Base-by-base conservation (phyloP, 1,140 invertebrate species). In the Palaemon carinicauda region DNA sequence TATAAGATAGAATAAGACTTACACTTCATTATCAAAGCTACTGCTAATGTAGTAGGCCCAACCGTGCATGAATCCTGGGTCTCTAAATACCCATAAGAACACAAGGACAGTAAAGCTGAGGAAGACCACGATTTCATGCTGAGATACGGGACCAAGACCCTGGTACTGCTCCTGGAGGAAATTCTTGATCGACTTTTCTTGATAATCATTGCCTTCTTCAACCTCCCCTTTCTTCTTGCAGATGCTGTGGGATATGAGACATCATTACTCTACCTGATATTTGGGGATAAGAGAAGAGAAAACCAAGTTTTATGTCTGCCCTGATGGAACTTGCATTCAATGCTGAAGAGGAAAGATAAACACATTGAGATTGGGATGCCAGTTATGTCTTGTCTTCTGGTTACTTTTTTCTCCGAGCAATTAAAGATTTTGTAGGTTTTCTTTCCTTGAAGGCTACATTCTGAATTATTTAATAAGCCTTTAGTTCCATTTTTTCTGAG, bases 61-160 rank as follows among this genome's bases (percentile, higher is more conserved):
- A 53, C 94, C 94, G n/a, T 91, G 89, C n/a, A 93, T 89, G 80
- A 93, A 91, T 81, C 92, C 91, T 10, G 94, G 93, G 50, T 93
- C 91, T 69, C 93, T 89, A 27, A 93, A 91, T 52, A 94, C 89
- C 94, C 94, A 94, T 14, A 94, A 88, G 33, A 92, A 14, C 51
- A 94, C 91, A 7, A 94, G 89, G 9, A 91, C 54, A 12, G 92
- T 73, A 87, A 94, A 94, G 65, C 93, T 90, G 41, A 90, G 51
- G 17, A 92, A 78, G 0, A 97, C 95, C 24, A 93, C 93, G 10
- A 90, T 92, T 92, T 98, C 97, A 83, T 97, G 96, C 93, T 95
- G 97, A 54, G 93, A 95, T 90, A 96, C 94, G 0, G 95, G 94
- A 51, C 96, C 96, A 69, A 98, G 93, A 85, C 94, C 94, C 84